Base-by-base conservation (phyloP, 2,797 vertebrate species). In the Enteromius paludinosus region DNA sequence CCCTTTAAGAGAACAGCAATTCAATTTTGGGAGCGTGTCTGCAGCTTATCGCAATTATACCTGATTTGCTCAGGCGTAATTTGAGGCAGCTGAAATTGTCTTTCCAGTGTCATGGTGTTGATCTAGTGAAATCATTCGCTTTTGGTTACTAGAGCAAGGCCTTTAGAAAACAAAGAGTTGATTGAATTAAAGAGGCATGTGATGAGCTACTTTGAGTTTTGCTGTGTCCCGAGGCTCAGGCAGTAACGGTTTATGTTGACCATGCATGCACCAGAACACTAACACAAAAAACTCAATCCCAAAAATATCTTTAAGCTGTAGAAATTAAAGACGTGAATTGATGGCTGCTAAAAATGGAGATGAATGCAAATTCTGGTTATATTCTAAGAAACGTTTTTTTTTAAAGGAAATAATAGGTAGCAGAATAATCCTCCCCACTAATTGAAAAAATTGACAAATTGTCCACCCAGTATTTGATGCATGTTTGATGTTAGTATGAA, bases 181-280 rank as follows among this genome's bases (percentile, higher is more conserved):
- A 73, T 84, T 88, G 76, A 88, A 78, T 79, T 79, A 81, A 79
- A 79, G 41, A 45, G 62, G 25, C 85, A 85, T 75, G 66, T 88
- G 83, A 82, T 83, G 59, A 68, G 77, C 41, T 77, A 64, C 66
- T 83, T 70, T 61, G 25, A 15, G 25, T 81, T 41, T 85, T 56
- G 23, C 45, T 61, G n/a, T 70, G 62, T 45, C 81, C 74, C 77
- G 45, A 73, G 75, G 47, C 45, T 20, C 18, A 72, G 10, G 47
- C 18, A 35, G 28, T 52, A 49, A 52, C 11, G 18, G 18, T 64
- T 45, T 45, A 3, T 62, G 59, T 5, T 56, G 20, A 74, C 7
- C 23, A 6, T 41, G n/a, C 10, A 77, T n/a, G 18, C 23, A 0
- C 47, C 41, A 77, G 41, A 77, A 49, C 25, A 30, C 75, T 33